Base-by-base conservation (phyloP, 2,888 invertebrate species). In the Torymus aiolomorphi region DNA sequence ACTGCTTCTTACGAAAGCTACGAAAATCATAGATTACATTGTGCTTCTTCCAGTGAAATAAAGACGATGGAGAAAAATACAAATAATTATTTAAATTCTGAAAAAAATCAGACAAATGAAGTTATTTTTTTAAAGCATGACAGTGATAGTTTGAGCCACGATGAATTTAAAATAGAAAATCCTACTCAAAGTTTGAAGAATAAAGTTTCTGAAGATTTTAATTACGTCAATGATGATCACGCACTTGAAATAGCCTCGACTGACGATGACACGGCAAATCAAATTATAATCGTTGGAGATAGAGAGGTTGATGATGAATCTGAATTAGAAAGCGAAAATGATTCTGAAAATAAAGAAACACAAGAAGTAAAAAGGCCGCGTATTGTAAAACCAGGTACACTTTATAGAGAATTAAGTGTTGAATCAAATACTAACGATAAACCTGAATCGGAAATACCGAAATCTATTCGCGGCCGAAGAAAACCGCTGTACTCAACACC, bases 401-500 rank as follows among this genome's bases (percentile, higher is more conserved):
- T 84, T 42, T 83, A 83, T 74, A 83, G 86, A 57, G 89, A 89
- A 67, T 74, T 84, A 1, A 89, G 89, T 74, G 84, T 83, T 0
- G 90, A 90, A 70, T 89, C 87, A 0, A 87, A 88, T 12, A 83
- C 87, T 5, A 83, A 85, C 1, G 5, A 90, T 85, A 57, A 86
- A 80, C 86, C 86, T 0, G 89, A 89, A 3, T 84, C 85, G 0
- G 87, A 84, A n/a, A n/a, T 57, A 24, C 69, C 70, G 31, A 78
- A 73, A 62, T 67, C 91, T 0, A 91, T 94, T 51, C 91, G 95
- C 77, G 95, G 95, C 0, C 91, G 94, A 69, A 92, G 95, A 85
- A 95, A 94, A 89, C 93, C 94, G 0, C 91, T 94, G 59, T 96
- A 96, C 88, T 88, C 90, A 73, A 87, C 86, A 71, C 87, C 88